Base-by-base conservation (phyloP, 1,140 invertebrate species). In the Sycophaga agraensis region DNA sequence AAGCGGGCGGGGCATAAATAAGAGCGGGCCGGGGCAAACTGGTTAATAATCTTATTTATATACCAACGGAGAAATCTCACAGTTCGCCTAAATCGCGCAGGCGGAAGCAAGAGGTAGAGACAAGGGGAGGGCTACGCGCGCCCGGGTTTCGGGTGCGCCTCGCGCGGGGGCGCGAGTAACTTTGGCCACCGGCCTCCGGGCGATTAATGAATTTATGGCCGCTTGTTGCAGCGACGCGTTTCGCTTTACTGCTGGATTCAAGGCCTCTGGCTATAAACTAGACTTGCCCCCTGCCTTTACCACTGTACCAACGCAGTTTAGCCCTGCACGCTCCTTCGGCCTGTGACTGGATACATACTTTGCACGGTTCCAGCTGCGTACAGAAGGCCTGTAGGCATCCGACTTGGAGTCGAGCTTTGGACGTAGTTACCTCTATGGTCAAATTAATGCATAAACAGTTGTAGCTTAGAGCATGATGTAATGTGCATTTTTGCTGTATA, bases 21-120 rank as follows among this genome's bases (percentile, higher is more conserved):
- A 72, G 70, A 73, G 16, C 69, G 66, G 69, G 68, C 67, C 71
- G 71, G 70, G 73, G 16, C 69, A 66, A 68, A 67, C 67, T 72
- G 71, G 67, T 73, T 75, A 75, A 73, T 75, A 75, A 75, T 73
- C 72, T 73, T 74, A 74, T 73, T 74, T 71, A 68, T n/a, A n/a
- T 69, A 67, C 70, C 71, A 72, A 73, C 70, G 67, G 70, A 71
- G 68, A 74, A 73, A 75, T 75, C 68, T n/a, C n/a, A 71, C 72
- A 71, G 72, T 72, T 75, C 70, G 71, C 72, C 74, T 74, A 75
- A 75, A 73, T 73, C 70, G 73, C 67, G 59, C 68, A 68, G 63
- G 57, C 68, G 28, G 34, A 17, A 4, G 19, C 35, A 1, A 7
- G 54, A 17, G 42, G 11, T 4, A 31, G 28, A 31, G 28, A 31